A percentile compares a stretch with the other conserved stretches of the same genome.
Evolutionary conservation across 2,113 vertebrate genomes (phyloP).

Genomic region (Helogale parvula): DNA sequence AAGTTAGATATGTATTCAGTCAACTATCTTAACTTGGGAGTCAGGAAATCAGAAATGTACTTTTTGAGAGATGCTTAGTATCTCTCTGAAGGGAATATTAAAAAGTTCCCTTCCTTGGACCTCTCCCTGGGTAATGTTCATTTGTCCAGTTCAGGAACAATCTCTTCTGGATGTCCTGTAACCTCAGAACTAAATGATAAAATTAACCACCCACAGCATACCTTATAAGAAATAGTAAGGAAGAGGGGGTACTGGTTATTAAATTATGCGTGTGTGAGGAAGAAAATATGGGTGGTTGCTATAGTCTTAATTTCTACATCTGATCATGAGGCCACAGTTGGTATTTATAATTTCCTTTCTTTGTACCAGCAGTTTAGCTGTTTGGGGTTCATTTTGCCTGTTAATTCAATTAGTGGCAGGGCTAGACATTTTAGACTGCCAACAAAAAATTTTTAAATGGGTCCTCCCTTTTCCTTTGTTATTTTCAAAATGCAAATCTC

Average conservation of each 20-base stretch:
- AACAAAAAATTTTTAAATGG: conserved; percentile 38
- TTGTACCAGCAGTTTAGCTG: background rate
- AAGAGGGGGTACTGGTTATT: background rate
- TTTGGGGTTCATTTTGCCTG: conserved; percentile 33
- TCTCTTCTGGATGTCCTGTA: background rate
- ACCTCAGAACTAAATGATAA: conserved; percentile 1
- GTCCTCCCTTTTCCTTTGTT: background rate
- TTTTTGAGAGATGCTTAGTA: background rate
- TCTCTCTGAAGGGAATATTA: background rate
- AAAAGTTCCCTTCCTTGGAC: background rate
- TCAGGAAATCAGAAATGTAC: conserved; percentile 17
- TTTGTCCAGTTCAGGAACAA: background rate
- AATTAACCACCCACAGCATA: background rate
- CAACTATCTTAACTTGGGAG: background rate
- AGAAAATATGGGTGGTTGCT: background rate
- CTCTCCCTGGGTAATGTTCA: background rate
- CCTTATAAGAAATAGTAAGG: background rate
- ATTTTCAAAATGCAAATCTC: conserved; percentile 36
- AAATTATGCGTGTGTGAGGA: background rate
- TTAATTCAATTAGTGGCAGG: background rate
- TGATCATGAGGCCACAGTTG: background rate
- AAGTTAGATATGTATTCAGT: conserved; percentile 12
- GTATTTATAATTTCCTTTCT: conserved; percentile 54
- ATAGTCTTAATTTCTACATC: background rate
- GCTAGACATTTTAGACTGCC: background rate